phyloP scores from a whole-genome alignment of 2,888 invertebrate species.

The Cordylochernes scorpioides region DNA sequence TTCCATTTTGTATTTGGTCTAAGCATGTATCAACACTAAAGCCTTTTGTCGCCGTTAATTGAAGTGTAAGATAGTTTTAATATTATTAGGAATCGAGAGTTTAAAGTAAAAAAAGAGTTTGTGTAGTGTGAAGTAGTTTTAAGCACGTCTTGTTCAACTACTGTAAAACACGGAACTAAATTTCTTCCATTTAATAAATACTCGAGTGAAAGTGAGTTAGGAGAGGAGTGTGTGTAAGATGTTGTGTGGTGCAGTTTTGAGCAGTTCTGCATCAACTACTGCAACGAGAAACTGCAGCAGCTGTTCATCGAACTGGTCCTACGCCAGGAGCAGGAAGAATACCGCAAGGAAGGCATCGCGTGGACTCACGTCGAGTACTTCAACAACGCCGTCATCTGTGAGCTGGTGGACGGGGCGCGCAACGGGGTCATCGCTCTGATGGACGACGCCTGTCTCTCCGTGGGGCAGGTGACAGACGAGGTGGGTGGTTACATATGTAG shows the following conservation, averaged over 20 bases:
- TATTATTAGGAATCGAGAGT: too few species aligned
- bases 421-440: slow-evolving; percentile 69
- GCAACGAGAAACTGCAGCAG: slow-evolving; percentile 93
- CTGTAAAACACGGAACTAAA: background rate
- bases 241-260: slow-evolving; percentile 36
- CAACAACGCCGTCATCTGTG: slow-evolving; percentile 87
- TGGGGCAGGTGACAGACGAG: slow-evolving; percentile 56
- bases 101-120: too few species aligned
- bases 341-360: slow-evolving; percentile 72
- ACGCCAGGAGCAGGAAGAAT: slow-evolving; percentile 94
- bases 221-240: background rate
- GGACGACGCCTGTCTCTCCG: slow-evolving; percentile 88
- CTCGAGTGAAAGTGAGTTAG: background rate
- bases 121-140: too few species aligned
- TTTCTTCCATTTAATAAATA: background rate
- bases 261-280: slow-evolving; percentile 96
- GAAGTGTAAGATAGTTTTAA: too few species aligned
- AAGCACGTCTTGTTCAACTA: background rate
- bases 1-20: too few species aligned
- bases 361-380: slow-evolving; percentile 89
- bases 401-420: slow-evolving; percentile 74
- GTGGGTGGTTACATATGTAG: slow-evolving; percentile 16
- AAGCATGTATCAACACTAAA: too few species aligned
- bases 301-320: slow-evolving; percentile 87
- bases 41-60: too few species aligned